These are phyloP conservation scores for Brachyalestes nurse DNA, from an alignment of 2,797 vertebrate species.

Conservation along the genomic window DNA sequence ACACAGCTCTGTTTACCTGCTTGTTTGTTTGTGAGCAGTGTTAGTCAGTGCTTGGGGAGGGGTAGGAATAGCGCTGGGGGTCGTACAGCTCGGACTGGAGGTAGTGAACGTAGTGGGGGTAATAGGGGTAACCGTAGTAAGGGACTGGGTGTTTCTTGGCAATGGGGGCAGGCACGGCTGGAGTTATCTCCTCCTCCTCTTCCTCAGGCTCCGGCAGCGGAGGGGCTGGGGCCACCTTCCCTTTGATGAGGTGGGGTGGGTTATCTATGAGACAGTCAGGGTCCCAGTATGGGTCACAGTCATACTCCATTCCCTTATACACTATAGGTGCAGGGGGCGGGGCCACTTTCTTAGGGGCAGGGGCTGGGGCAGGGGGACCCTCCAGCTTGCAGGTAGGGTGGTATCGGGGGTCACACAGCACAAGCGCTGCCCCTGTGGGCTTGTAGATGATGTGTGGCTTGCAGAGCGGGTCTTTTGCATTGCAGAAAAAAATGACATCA, in stretches of 20 bases:
- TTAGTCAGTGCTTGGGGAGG: constrained; percentile 66
- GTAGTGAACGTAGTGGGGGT: constrained; percentile 59
- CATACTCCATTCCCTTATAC: constrained; percentile 80
- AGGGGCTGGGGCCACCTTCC: constrained; percentile 58
- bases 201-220: constrained; percentile 55
- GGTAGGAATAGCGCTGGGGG: constrained; percentile 74
- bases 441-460: constrained; percentile 83
- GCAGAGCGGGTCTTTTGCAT: constrained; percentile 78
- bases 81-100: constrained; percentile 78
- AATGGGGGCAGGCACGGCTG: constrained; percentile 59
- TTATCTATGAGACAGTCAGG: constrained; percentile 81
- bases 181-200: constrained; percentile 59
- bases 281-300: constrained; percentile 85
- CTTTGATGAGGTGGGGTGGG: constrained; percentile 73
- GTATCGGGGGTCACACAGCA: constrained; percentile 81
- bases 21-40: neutral
- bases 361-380: constrained; percentile 63
- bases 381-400: constrained; percentile 76
- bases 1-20: constrained; percentile 11
- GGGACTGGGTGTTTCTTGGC: constrained; percentile 67
- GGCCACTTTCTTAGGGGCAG: constrained; percentile 60
- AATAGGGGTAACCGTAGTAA: constrained; percentile 29
- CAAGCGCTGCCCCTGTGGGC: constrained; percentile 73
- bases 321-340: constrained; percentile 63
- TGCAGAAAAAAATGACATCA: constrained; percentile 77